Conservation (phyloP, 2,113 vertebrate genomes). For the Amazona vittata region DNA sequence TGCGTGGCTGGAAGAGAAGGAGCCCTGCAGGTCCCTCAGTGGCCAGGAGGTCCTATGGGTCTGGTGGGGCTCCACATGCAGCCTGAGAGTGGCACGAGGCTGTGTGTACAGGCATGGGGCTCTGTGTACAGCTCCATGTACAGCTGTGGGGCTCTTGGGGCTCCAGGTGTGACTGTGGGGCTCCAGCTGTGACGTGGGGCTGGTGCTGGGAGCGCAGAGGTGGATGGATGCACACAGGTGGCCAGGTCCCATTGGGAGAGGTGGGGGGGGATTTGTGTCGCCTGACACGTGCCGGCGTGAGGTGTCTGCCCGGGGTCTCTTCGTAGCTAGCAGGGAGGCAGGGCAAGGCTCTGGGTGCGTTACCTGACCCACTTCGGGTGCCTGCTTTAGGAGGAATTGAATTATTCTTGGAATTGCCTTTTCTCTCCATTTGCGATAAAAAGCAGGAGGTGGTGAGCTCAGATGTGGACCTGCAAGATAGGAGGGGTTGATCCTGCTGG, state of each 20-base stretch:
- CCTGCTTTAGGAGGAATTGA: neutral
- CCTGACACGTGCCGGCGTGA: accelerated
- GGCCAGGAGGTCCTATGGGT: neutral
- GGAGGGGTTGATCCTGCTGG: neutral
- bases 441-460: neutral
- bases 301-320: neutral
- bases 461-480: neutral
- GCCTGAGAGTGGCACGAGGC: neutral
- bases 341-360: neutral
- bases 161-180: neutral
- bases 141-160: too few species aligned
- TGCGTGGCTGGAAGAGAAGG: neutral
- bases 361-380: neutral
- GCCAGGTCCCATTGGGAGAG: accelerated
- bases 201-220: neutral
- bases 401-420: neutral
- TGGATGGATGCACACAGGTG: accelerated
- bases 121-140: too few species aligned
- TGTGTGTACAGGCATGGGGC: accelerated
- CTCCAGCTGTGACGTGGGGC: neutral
- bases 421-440: neutral
- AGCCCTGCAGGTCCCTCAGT: neutral
- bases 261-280: accelerated
- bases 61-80: accelerated
- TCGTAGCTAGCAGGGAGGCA: neutral